A percentile compares a stretch with the other conserved stretches of the same genome.
These are phyloP conservation scores for Eupeodes luniger DNA, from an alignment of 2,888 invertebrate genomes.

Conservation along the genomic window DNA sequence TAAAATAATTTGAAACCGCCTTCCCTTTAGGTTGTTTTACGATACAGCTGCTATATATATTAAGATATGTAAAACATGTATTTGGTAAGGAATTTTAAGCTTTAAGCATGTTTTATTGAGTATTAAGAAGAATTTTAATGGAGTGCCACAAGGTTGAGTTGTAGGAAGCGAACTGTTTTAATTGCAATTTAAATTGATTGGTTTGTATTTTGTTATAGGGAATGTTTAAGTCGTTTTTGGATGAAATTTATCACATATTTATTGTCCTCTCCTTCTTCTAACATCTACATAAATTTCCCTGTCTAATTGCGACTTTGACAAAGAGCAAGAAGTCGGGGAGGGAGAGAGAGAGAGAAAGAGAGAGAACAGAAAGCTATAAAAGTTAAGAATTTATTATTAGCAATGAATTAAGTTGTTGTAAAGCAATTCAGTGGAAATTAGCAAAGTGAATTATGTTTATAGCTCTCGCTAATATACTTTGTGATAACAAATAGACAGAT, in stretches of 20 bases:
- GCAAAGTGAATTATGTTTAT: conserved; percentile 67
- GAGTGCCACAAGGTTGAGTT: conserved; percentile 6
- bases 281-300: background rate
- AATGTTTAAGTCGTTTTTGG: background rate
- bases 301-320: conserved; percentile 47
- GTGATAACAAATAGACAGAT: conserved; percentile 61
- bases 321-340: too few relatives aligned
- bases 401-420: conserved; percentile 54
- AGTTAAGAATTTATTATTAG: conserved; percentile 45
- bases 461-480: conserved; percentile 8
- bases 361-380: conserved; percentile 36
- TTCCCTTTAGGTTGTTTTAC: background rate
- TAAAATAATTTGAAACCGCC: background rate
- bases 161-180: background rate
- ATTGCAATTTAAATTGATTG: too few relatives aligned
- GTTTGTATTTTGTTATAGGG: too few relatives aligned
- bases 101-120: background rate
- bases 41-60: background rate
- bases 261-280: background rate
- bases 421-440: conserved; percentile 62
- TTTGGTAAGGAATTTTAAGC: background rate
- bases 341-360: too few relatives aligned
- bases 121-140: background rate
- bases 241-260: background rate
- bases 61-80: background rate